A percentile compares a stretch with the other conserved stretches of the same genome.
These are phyloP conservation scores for Cremastinae sp. DNA, from an alignment of 2,888 invertebrate genomes.

Conservation along the genomic window DNA sequence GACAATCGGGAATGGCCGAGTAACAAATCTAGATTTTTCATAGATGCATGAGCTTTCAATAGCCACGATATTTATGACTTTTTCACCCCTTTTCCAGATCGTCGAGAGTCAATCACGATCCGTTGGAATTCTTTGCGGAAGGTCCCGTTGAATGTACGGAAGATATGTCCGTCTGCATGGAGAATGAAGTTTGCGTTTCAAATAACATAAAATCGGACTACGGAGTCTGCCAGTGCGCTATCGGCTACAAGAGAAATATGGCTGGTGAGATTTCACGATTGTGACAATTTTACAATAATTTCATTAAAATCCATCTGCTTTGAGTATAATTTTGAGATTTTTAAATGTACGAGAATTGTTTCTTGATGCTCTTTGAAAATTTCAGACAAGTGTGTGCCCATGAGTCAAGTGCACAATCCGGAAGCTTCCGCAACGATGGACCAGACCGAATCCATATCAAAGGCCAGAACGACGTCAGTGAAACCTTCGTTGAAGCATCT, in stretches of 20 bases:
- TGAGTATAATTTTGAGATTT: too few relatives aligned
- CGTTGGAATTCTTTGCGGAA: conserved; percentile 77
- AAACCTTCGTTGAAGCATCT: conserved; percentile 85
- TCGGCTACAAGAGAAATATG: conserved; percentile 83
- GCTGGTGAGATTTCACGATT: conserved; percentile 74
- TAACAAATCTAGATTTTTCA: conserved; percentile 49
- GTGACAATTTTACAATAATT: too few relatives aligned
- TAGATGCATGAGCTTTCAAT: neutral
- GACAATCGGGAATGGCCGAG: too few relatives aligned
- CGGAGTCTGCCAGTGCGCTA: conserved; percentile 88
- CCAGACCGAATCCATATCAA: conserved; percentile 26
- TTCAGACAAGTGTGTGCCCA: conserved; percentile 69
- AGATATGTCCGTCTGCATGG: conserved; percentile 83
- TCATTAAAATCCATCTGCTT: too few relatives aligned
- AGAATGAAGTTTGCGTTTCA: conserved; percentile 86
- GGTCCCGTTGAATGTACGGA: conserved; percentile 84
- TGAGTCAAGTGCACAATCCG: conserved; percentile 56
- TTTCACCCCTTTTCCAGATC: conserved; percentile 2
- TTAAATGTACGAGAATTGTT: too few relatives aligned
- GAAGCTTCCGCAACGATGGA: conserved; percentile 65
- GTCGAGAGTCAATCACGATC: conserved; percentile 61
- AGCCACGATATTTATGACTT: neutral
- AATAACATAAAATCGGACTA: conserved; percentile 82
- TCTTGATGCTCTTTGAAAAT: neutral
- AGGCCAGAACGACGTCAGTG: conserved; percentile 74